Evolutionary conservation across 2,888 invertebrate species (phyloP).

Genomic region (Patella pellucida): DNA sequence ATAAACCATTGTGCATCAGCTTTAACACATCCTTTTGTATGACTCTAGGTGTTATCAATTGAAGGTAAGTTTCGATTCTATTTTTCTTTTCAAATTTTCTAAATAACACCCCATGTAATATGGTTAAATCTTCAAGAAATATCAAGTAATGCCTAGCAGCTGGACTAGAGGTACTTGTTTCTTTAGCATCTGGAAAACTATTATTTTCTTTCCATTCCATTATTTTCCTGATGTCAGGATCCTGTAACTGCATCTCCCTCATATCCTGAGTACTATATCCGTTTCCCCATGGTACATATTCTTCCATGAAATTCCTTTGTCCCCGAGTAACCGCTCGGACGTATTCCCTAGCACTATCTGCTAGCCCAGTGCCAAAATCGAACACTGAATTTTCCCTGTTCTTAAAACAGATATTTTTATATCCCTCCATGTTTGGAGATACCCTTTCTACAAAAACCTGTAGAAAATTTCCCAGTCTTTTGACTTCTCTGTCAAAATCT

Average conservation of each 20-base stretch:
- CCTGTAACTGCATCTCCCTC: slow-evolving; percentile 18
- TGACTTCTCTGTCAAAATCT: too few species aligned
- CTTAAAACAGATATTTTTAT: too few species aligned
- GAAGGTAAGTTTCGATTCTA: slow-evolving; percentile 16
- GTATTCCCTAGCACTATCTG: too few species aligned
- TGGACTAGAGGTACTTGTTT: slow-evolving; percentile 12
- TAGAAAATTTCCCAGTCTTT: too few species aligned
- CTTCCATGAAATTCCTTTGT: not conserved
- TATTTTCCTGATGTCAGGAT: too few species aligned
- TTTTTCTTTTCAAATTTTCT: slow-evolving; percentile 18
- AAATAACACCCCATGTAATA: slow-evolving; percentile 27
- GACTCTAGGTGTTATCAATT: slow-evolving; percentile 27
- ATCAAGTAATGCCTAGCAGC: slow-evolving; percentile 13
- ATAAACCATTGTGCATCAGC: slow-evolving; percentile 24
- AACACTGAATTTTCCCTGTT: too few species aligned
- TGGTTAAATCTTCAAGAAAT: too few species aligned
- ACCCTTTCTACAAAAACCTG: too few species aligned
- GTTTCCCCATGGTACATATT: slow-evolving; percentile 14
- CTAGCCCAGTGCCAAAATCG: too few species aligned
- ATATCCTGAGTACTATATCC: not conserved
- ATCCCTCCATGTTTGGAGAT: too few species aligned
- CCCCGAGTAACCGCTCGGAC: not conserved
- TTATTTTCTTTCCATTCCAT: slow-evolving; percentile 14
- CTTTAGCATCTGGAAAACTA: slow-evolving; percentile 13
- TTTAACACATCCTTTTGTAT: slow-evolving; percentile 21